Conservation (phyloP, 1,140 invertebrate genomes). For the Neuroterus valhalla region DNA sequence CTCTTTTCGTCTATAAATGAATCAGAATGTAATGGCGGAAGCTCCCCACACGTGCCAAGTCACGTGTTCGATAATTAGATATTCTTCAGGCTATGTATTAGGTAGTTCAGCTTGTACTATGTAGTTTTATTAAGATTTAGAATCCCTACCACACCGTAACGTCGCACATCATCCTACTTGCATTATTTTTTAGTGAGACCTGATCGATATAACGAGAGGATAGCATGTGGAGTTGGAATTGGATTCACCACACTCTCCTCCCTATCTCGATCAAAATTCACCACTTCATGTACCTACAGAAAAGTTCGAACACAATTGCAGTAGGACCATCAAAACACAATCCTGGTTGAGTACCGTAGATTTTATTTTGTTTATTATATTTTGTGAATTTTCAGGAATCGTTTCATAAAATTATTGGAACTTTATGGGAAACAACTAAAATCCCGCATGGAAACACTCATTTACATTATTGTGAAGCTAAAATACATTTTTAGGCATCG, state of each 20-base stretch:
- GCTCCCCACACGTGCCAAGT: slow-evolving; percentile 71
- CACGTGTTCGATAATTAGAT: slow-evolving; percentile 75
- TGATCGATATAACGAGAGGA: slow-evolving; percentile 66
- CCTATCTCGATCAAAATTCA: slow-evolving; percentile 43
- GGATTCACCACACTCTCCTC: slow-evolving; percentile 41
- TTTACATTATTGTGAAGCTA: no score
- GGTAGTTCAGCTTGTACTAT: slow-evolving; percentile 52
- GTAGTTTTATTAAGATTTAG: slow-evolving; percentile 57
- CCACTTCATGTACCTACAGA: neutral
- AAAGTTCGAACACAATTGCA: neutral
- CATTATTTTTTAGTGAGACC: slow-evolving; percentile 29
- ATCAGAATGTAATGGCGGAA: slow-evolving; percentile 72
- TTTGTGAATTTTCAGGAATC: no score
- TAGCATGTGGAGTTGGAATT: slow-evolving; percentile 61
- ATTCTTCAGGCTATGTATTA: slow-evolving; percentile 72
- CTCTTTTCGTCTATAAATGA: slow-evolving; percentile 65
- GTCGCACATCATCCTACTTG: neutral
- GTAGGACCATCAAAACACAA: no score
- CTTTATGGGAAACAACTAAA: no score
- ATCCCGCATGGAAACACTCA: no score
- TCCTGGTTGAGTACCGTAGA: no score
- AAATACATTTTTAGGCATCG: no score
- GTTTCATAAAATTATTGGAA: no score
- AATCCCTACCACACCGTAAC: neutral
- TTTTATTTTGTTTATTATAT: no score